These are phyloP conservation scores for Callocephalon fimbriatum DNA, from an alignment of 2,113 vertebrate species.

Conservation along the genomic window DNA sequence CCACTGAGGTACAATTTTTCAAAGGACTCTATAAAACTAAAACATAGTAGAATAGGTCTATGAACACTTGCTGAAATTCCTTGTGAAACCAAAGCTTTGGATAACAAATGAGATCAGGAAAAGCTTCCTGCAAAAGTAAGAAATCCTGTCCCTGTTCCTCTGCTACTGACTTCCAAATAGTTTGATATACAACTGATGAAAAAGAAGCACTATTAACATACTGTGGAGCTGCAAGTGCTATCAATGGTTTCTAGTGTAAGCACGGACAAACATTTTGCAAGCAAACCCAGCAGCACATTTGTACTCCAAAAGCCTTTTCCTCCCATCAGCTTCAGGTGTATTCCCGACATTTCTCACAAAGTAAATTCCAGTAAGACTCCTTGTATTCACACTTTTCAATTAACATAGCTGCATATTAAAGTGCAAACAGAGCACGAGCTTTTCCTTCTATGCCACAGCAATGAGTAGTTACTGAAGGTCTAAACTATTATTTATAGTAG, in stretches of 20 bases:
- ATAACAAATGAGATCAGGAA: not conserved
- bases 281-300: not conserved
- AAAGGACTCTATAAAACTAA: not conserved
- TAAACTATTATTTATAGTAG: not conserved
- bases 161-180: not conserved
- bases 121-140: not conserved
- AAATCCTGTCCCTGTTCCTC: not conserved
- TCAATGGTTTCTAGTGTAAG: not conserved
- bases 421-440: not conserved
- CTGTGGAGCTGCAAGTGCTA: not conserved
- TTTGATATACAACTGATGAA: not conserved
- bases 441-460: not conserved
- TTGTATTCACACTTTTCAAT: not conserved
- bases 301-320: not conserved
- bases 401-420: not conserved
- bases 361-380: not conserved
- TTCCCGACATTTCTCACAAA: not conserved
- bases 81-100: not conserved
- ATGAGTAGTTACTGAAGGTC: not conserved
- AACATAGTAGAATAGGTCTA: accelerated
- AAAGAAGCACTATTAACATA: not conserved
- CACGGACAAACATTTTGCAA: not conserved
- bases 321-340: not conserved
- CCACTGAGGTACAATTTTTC: not conserved
- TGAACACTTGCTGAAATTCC: not conserved